Base-by-base conservation (phyloP, 2,888 invertebrate species). In the Empis stercorea region DNA sequence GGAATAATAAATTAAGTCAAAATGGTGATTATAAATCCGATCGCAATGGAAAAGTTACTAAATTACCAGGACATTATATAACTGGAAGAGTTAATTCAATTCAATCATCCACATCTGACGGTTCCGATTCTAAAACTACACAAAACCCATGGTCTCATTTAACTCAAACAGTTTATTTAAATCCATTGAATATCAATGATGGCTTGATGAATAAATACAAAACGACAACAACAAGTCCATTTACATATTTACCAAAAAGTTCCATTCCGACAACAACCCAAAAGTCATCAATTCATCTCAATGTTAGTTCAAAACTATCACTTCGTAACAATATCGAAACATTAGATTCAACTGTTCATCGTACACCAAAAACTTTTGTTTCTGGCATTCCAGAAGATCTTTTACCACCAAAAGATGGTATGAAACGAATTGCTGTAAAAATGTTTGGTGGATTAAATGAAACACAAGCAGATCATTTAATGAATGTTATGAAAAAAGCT, bases 401-500 rank as follows among this genome's bases (percentile, higher is more conserved):
- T 3, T 45, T 66, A 3, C 79, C 80, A n/a, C 78, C 80, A 36
- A 75, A 78, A 48, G 76, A 77, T 45, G 78, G 79, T 2, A 76
- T 82, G 42, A 77, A 77, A 38, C 74, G 77, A 56, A 80, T 80
- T 55, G 82, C 87, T 1, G 81, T 85, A 57, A 78, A 84, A 65
- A 79, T 87, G 56, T 81, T 87, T 61, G 81, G 80, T 1, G 80
- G 79, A 15, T 72, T 87, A 51, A 87, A 87, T 57, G 80, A 81
- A 10, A 80, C 84, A 0, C 84, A 85, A 51, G 77, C 81, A 1
- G 74, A 79, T 50, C 83, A 84, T 54, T 71, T 88, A 46, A 78
- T 86, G 74, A 77, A 79, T 51, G 84, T 86, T 36, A 87, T 88
- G 87, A 81, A 83, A 59, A 83, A 85, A 61, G 87, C 87, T 0